A percentile compares a stretch with the other conserved stretches of the same genome.
phyloP scores from a whole-genome alignment of 1,140 invertebrate genomes.

The Hermetia illucens region DNA sequence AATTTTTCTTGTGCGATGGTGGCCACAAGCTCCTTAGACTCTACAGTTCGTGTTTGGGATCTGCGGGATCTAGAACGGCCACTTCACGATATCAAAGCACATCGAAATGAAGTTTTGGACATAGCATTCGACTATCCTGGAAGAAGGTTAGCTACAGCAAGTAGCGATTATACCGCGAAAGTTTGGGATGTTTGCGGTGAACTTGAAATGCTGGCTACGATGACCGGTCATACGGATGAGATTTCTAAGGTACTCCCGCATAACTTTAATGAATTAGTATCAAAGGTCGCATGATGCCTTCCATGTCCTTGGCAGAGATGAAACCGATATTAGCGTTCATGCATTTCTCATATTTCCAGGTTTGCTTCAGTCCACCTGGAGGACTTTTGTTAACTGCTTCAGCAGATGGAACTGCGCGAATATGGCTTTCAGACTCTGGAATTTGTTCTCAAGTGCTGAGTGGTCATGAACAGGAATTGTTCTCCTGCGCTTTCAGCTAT shows the following conservation, averaged over 20 bases:
- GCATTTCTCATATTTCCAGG: no score
- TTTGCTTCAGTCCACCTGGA: slow-evolving; percentile 65
- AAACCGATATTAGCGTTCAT: no score
- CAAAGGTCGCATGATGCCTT: no score
- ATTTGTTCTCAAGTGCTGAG: slow-evolving; percentile 51
- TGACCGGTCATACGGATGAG: slow-evolving; percentile 58
- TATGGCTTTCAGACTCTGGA: slow-evolving; percentile 58
- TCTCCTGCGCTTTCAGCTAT: slow-evolving; percentile 66
- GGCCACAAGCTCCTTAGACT: slow-evolving; percentile 57
- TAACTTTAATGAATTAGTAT: no score
- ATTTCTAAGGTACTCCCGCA: slow-evolving; percentile 65
- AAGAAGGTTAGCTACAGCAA: slow-evolving; percentile 51
- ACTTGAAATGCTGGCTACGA: slow-evolving; percentile 42
- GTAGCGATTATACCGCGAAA: slow-evolving; percentile 52
- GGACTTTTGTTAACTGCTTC: slow-evolving; percentile 56
- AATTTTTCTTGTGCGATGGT: slow-evolving; percentile 56
- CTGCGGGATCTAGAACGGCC: slow-evolving; percentile 37
- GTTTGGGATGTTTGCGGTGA: slow-evolving; percentile 47
- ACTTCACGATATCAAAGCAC: slow-evolving; percentile 44
- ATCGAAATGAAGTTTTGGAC: slow-evolving; percentile 64
- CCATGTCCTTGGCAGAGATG: no score
- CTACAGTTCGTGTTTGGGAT: slow-evolving; percentile 65
- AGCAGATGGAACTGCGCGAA: slow-evolving; percentile 52
- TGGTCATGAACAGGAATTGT: slow-evolving; percentile 63
- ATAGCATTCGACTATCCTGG: slow-evolving; percentile 58